Base-by-base conservation (phyloP, 1,140 invertebrate species). In the Cylas formicarius region DNA sequence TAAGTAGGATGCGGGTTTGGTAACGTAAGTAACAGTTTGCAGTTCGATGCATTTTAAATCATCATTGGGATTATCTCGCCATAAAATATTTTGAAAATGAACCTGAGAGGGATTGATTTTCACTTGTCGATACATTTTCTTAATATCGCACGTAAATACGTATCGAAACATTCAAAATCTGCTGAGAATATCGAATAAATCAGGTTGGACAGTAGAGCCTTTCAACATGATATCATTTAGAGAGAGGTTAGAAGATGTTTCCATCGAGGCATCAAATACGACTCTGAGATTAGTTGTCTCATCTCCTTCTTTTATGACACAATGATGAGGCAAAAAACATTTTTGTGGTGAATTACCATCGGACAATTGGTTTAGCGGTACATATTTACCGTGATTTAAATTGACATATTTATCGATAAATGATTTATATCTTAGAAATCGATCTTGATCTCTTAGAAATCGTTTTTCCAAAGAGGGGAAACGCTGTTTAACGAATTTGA, bases 251-350 rank as follows among this genome's bases (percentile, higher is more conserved):
- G 58, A 18, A 58, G 56, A 22, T 32, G 44, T 4, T 48, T 46
- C 10, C 44, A 51, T 44, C 2, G 62, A 66, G 1, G 53, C 62
- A 35, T 67, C 63, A 36, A 67, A 65, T 10, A 57, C 53, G 1
- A 48, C 52, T 17, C 57, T 29, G 14, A 60, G 31, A 38, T 58
- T 71, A 53, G 50, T 72, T 53, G 45, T 57, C 23, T 32, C 23
- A 54, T 35, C 56, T 14, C 28, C 36, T 17, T 54, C 48, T 19
- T 48, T 58, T 34, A 48, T 53, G 48, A 53, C 58, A 44, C 47
- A 57, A 38, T 55, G 54, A 46, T 60, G 56, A 5, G 56, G 49
- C 3, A 58, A 56, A 41, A 58, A 54, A 29, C 5, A 11, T 28
- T 23, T 19, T 16, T 5, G 47, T 50, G 14, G n/a, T n/a, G n/a